Percentiles rank a stretch among this genome's conserved stretches.
Conservation (phyloP, 2,113 vertebrate genomes). For the Chaetodon trifascialis region DNA sequence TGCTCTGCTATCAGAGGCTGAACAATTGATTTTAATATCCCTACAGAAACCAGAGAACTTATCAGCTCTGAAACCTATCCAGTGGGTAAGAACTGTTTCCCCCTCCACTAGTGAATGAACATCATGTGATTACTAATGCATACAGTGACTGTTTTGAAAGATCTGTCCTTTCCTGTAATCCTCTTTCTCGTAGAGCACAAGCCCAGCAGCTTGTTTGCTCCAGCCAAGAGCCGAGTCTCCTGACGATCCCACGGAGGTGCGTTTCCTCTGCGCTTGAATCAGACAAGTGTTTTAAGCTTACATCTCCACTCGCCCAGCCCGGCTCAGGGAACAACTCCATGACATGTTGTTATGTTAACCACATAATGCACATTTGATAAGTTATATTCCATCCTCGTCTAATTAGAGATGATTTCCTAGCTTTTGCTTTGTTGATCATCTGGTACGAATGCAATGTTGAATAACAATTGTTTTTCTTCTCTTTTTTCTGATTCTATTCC, state of each 20-base stretch:
- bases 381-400: background rate
- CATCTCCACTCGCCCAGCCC: background rate
- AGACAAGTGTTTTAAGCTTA: conserved; percentile 3
- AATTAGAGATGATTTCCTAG: background rate
- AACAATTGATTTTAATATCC: conserved; percentile 6
- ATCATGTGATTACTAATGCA: background rate
- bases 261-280: conserved; percentile 10
- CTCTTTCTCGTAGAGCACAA: background rate
- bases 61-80: conserved; percentile 51
- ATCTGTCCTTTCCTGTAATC: background rate
- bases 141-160: background rate
- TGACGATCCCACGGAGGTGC: conserved; percentile 23
- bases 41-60: conserved; percentile 66
- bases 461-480: conserved; percentile 6
- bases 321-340: background rate
- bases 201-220: conserved; percentile 15
- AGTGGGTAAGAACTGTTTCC: conserved; percentile 36
- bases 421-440: conserved; percentile 7
- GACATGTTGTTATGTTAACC: background rate
- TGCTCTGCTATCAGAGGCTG: conserved; percentile 5
- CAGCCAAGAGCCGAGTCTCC: conserved; percentile 13
- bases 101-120: background rate
- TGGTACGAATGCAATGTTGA: background rate
- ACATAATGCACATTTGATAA: background rate
- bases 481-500: conserved; percentile 31